These are phyloP conservation scores for Oceanites oceanicus DNA, from an alignment of 2,113 vertebrate genomes.

Conservation along the genomic window DNA sequence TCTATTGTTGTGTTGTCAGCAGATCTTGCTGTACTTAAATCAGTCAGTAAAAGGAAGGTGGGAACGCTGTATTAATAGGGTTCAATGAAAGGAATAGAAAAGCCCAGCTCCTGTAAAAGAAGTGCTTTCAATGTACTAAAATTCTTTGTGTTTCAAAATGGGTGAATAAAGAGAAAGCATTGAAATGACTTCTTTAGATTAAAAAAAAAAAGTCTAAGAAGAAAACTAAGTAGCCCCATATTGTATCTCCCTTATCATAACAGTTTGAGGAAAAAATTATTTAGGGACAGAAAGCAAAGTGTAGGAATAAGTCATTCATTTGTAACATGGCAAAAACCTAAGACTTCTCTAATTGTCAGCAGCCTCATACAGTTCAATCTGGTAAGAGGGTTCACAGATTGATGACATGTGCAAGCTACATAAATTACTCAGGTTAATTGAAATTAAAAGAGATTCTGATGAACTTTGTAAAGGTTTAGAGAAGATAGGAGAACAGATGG, in stretches of 20 bases:
- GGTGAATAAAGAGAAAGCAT: background rate
- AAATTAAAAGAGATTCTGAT: conserved; percentile 56
- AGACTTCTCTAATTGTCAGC: conserved; percentile 6
- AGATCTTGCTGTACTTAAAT: background rate
- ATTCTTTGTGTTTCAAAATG: background rate
- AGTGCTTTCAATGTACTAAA: background rate
- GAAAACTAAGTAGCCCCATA: background rate
- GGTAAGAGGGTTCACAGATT: conserved; percentile 41
- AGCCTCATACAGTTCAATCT: conserved; percentile 33
- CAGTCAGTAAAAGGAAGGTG: background rate
- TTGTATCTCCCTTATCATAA: background rate
- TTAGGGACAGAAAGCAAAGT: background rate
- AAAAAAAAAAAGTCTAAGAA: background rate
- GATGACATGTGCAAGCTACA: conserved; percentile 38
- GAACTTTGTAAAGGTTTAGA: conserved; percentile 47
- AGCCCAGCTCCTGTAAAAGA: background rate
- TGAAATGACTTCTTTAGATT: background rate
- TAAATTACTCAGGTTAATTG: conserved; percentile 66
- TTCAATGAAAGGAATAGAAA: background rate
- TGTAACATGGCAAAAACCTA: background rate
- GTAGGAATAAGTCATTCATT: background rate
- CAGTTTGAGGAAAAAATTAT: background rate
- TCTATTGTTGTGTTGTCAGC: background rate
- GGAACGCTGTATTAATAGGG: background rate
- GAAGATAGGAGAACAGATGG: conserved; percentile 54